Percentiles rank a stretch among this genome's conserved stretches.
These are phyloP conservation scores for Fistularia commersonii DNA, from an alignment of 2,797 vertebrate genomes.

Conservation along the genomic window DNA sequence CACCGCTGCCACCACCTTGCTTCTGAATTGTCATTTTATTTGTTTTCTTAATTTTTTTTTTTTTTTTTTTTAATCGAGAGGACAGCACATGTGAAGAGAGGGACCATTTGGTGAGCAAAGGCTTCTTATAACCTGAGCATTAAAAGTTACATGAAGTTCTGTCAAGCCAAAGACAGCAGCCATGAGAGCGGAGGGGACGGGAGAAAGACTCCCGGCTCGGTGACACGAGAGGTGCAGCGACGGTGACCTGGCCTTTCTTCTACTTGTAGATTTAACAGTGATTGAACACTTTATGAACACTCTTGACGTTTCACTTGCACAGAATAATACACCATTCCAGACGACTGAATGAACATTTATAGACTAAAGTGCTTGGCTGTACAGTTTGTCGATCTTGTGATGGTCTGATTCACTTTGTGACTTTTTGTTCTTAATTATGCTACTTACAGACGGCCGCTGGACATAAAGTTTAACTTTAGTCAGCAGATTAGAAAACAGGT, in stretches of 20 bases:
- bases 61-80: conserved; percentile 11
- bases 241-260: background rate
- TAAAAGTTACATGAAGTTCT: conserved; percentile 19
- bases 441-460: too few species aligned
- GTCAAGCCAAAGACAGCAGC: conserved; percentile 45
- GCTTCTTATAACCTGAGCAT: too few species aligned
- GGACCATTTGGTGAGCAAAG: conserved; percentile 1
- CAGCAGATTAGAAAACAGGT: too few species aligned
- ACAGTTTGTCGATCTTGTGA: conserved; percentile 16
- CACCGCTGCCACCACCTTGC: background rate
- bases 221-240: too few species aligned
- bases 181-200: conserved; percentile 6
- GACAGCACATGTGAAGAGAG: conserved; percentile 2
- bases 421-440: background rate
- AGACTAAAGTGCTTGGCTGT: conserved; percentile 13
- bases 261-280: background rate
- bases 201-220: background rate
- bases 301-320: conserved; percentile 55
- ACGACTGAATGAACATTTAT: conserved; percentile 24
- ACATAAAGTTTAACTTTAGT: too few species aligned
- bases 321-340: conserved; percentile 42
- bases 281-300: conserved; percentile 12
- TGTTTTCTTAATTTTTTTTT: conserved; percentile 30
- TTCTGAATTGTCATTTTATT: too few species aligned
- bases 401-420: background rate